Base-by-base conservation (phyloP, 2,888 invertebrate species). In the Isotomurus palustris region DNA sequence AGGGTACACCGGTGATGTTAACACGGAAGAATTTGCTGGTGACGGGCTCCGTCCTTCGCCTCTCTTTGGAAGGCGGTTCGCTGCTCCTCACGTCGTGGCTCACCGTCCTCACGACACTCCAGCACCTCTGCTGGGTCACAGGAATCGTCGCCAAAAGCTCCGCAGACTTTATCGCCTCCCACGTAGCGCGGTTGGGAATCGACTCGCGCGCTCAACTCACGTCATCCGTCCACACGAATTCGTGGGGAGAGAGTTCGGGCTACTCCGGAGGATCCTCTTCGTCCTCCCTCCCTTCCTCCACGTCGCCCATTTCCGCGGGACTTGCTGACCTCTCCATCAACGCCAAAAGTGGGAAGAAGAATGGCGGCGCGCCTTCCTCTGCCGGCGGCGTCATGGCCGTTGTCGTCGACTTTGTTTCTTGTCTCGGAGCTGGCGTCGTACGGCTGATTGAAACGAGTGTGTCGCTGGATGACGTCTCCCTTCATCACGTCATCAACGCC, bases 1-100 rank as follows among this genome's bases (percentile, higher is more conserved):
- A 68, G 43, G 65, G 68, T 14, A 65, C 69, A n/a, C 86, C 87
- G 40, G 96, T 97, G 53, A 94, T 96, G 93, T 80, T 99, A 73
- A 97, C 96, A 2, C 89, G 94, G 0, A 95, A 97, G 72, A 99
- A 99, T 81, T 82, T 99, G 56, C 93, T 96, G 72, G 94, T 95
- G 28, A 95, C 97, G 88, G 82, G 92, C 64, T 89, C 95, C 0
- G 78, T 99, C 48, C 80, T 99, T 45, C 84, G 86, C 71, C 80
- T 95, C 51, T 93, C 95, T 0, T 91, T 92, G 73, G 85, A 91
- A 62, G 93, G 95, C 75, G 96, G 96, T 0, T 86, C 87, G 71
- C 86, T 91, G 64, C 80, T 97, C 61, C 93, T 91, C 48, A 87
- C 91, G 49, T 90, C 95, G 0, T 97, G 97, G 97, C 87, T 95